These are phyloP conservation scores for Polypterus senegalus DNA, from an alignment of 2,113 vertebrate species.

Conservation along the genomic window DNA sequence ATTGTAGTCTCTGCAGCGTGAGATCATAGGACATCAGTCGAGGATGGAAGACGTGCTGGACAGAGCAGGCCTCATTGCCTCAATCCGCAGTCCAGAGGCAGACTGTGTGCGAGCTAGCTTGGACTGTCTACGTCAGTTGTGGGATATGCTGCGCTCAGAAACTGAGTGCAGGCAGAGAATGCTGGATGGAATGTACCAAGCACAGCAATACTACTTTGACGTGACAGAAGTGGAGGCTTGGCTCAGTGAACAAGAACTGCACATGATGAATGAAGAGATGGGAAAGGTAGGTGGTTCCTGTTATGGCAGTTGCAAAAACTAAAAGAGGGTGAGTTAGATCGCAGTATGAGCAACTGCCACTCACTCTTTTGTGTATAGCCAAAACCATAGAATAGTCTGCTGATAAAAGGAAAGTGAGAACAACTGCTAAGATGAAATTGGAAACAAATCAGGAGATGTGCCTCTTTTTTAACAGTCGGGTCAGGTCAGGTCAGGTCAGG, in stretches of 20 bases:
- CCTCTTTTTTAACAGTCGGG: too few relatives aligned
- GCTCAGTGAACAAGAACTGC: slow-evolving; percentile 86
- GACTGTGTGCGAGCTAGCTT: slow-evolving; percentile 52
- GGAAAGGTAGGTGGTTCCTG: slow-evolving; percentile 64
- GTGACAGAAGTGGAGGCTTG: slow-evolving; percentile 80
- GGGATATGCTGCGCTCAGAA: slow-evolving; percentile 60
- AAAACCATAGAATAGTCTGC: too few relatives aligned
- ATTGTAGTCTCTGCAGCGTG: slow-evolving; percentile 65
- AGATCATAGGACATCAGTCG: slow-evolving; percentile 67
- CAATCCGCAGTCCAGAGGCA: slow-evolving; percentile 66
- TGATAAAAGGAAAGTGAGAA: too few relatives aligned
- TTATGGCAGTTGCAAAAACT: neutral
- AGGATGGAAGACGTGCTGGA: slow-evolving; percentile 74
- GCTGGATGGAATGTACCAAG: slow-evolving; percentile 77
- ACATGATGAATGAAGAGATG: slow-evolving; percentile 88
- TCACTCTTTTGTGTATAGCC: neutral
- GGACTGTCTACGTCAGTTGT: slow-evolving; percentile 60
- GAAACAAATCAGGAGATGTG: too few relatives aligned
- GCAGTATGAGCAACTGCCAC: neutral
- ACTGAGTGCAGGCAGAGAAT: slow-evolving; percentile 65
- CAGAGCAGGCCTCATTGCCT: slow-evolving; percentile 52
- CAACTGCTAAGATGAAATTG: too few relatives aligned
- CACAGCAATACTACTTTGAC: slow-evolving; percentile 85
- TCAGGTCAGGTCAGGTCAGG: too few relatives aligned
- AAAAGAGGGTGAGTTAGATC: neutral